Evolutionary conservation across 2,888 invertebrate genomes (phyloP).

Genomic region (Mythimna vitellina): DNA sequence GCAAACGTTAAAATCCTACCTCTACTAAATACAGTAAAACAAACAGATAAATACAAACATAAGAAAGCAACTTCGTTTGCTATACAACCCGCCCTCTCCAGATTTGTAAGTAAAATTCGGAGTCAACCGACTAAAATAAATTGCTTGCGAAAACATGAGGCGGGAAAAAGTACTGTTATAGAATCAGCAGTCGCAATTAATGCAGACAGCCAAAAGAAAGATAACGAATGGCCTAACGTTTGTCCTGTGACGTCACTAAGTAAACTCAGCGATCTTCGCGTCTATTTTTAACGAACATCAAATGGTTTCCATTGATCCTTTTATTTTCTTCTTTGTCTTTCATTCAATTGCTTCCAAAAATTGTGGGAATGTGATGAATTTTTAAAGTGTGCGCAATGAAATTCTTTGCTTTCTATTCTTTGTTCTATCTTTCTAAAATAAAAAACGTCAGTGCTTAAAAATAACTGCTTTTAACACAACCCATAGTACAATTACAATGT

Average conservation of each 20-base stretch:
- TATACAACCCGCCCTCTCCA: conserved; percentile 59
- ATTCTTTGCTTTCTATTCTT: conserved; percentile 14
- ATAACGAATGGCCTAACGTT: conserved; percentile 69
- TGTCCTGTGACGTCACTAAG: conserved; percentile 63
- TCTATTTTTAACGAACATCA: conserved; percentile 48
- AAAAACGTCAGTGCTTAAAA: neutral
- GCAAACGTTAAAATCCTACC: conserved; percentile 20
- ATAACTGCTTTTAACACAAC: conserved; percentile 10
- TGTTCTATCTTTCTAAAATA: neutral
- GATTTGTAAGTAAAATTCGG: conserved; percentile 82
- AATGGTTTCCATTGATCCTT: conserved; percentile 45
- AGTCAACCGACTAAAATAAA: conserved; percentile 81
- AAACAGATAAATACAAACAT: conserved; percentile 29
- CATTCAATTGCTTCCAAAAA: conserved; percentile 45
- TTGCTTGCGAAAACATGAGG: conserved; percentile 77
- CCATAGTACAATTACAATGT: neutral
- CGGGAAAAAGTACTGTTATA: conserved; percentile 75
- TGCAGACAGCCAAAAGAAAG: conserved; percentile 70
- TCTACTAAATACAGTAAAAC: conserved; percentile 24
- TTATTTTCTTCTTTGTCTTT: conserved; percentile 48
- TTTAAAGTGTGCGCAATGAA: conserved; percentile 20
- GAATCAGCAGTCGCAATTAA: conserved; percentile 82
- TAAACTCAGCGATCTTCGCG: conserved; percentile 28
- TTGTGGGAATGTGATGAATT: conserved; percentile 44
- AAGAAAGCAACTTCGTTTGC: conserved; percentile 55